Percentiles rank a stretch among this genome's conserved stretches.
Conservation (phyloP, 2,888 invertebrate genomes). For the Drosophila formosana region DNA sequence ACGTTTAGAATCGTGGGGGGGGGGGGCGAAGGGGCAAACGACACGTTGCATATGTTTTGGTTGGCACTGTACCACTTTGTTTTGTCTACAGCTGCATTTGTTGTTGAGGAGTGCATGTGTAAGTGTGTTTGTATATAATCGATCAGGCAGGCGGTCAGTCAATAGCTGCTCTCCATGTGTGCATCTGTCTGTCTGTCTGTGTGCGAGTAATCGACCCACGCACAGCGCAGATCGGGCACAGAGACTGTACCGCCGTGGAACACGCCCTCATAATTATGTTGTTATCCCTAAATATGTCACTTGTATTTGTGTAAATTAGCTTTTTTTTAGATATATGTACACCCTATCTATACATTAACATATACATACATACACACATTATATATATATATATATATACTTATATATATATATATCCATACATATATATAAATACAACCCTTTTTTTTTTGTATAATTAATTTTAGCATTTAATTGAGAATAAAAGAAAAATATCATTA, state of each 20-base stretch:
- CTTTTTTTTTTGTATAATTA: constrained; percentile 54
- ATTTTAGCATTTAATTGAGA: constrained; percentile 70
- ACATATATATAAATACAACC: constrained; percentile 14
- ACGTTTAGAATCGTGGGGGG: background rate
- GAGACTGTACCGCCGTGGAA: constrained; percentile 1
- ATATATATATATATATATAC: constrained; percentile 13
- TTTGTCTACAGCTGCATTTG: constrained; percentile 17
- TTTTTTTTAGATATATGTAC: constrained; percentile 34
- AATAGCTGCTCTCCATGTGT: background rate
- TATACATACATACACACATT: constrained; percentile 5
- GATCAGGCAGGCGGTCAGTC: constrained; percentile 13
- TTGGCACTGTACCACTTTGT: constrained; percentile 20
- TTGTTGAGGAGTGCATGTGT: constrained; percentile 28
- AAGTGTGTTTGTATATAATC: constrained; percentile 28
- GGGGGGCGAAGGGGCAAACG: background rate
- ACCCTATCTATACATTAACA: constrained; percentile 13
- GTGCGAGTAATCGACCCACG: background rate
- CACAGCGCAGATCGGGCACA: background rate
- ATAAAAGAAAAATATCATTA: constrained; percentile 55
- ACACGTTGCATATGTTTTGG: constrained; percentile 12
- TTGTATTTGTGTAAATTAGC: constrained; percentile 59
- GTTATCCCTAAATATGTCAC: constrained; percentile 47
- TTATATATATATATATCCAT: constrained; percentile 18
- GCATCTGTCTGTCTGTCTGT: background rate
- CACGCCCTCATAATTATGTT: constrained; percentile 33